A percentile compares a stretch with the other conserved stretches of the same genome.
phyloP scores from a whole-genome alignment of 2,113 vertebrate species.

The Tachycineta bicolor region DNA sequence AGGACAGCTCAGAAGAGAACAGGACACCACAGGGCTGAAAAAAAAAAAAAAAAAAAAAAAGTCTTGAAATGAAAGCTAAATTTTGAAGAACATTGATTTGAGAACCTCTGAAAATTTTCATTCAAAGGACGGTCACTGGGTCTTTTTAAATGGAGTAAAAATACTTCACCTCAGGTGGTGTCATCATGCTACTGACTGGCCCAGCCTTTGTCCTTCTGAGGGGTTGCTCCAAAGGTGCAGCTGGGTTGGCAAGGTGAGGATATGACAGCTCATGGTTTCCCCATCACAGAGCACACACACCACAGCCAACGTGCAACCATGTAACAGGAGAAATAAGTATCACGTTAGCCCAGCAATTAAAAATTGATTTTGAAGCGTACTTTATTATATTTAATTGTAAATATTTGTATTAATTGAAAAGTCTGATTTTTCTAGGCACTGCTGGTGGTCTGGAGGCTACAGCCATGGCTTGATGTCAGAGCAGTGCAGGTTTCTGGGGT shows the following conservation, averaged over 20 bases:
- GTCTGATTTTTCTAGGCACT: not conserved
- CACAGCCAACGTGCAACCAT: not conserved
- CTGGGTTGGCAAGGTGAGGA: accelerated
- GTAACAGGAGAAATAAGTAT: not conserved
- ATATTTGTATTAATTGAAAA: not conserved
- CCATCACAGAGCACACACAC: not conserved
- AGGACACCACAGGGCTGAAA: accelerated
- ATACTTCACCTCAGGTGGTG: not conserved
- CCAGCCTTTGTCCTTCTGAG: not conserved
- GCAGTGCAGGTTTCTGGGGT: not conserved
- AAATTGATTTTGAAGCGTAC: not conserved
- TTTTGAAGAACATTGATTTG: not conserved
- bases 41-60: too few relatives aligned
- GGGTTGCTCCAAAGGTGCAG: not conserved
- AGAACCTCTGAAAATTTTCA: not conserved
- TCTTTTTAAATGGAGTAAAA: not conserved
- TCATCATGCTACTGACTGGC: not conserved
- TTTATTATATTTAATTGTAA: not conserved
- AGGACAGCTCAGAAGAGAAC: not conserved
- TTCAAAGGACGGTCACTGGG: not conserved
- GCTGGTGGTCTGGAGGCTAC: not conserved
- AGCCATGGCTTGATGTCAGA: not conserved
- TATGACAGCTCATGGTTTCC: not conserved
- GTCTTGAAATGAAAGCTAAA: not conserved
- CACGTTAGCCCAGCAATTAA: not conserved